Conservation (phyloP, 2,888 invertebrate genomes). For the Cordilura impudica region DNA sequence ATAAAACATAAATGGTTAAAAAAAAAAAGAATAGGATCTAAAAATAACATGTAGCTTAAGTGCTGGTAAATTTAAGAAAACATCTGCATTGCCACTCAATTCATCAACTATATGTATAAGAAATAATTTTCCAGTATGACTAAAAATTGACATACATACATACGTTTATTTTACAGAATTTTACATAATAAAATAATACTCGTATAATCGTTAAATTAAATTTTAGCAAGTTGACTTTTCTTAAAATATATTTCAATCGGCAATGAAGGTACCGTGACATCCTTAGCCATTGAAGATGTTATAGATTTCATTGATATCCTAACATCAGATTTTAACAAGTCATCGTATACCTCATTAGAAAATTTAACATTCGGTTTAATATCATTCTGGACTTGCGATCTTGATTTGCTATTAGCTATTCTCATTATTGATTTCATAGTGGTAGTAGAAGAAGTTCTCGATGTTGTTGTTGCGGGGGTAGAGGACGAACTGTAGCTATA, state of each 20-base stretch:
- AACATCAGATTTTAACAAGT: not conserved
- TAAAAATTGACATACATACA: no score
- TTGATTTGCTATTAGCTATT: conserved; percentile 36
- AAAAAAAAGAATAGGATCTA: no score
- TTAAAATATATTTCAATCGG: conserved; percentile 60
- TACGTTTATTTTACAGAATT: no score
- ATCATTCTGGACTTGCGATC: conserved; percentile 7
- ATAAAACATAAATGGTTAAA: no score
- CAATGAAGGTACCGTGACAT: conserved; percentile 38
- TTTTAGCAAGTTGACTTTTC: conserved; percentile 49
- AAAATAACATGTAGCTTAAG: no score
- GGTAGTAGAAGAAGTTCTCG: conserved; percentile 5
- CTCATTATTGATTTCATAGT: conserved; percentile 48
- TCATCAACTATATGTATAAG: no score
- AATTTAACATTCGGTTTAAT: not conserved
- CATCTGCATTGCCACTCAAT: no score
- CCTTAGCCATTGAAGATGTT: conserved; percentile 18
- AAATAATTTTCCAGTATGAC: no score
- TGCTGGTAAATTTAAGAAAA: no score
- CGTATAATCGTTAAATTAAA: no score
- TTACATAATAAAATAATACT: no score
- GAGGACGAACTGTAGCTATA: not conserved
- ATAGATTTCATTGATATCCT: conserved; percentile 5
- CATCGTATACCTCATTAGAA: not conserved
- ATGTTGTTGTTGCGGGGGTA: not conserved